Percentiles rank a stretch among this genome's conserved stretches.
phyloP scores from a whole-genome alignment of 2,888 invertebrate genomes.

The Caenorhabditis virilis region DNA sequence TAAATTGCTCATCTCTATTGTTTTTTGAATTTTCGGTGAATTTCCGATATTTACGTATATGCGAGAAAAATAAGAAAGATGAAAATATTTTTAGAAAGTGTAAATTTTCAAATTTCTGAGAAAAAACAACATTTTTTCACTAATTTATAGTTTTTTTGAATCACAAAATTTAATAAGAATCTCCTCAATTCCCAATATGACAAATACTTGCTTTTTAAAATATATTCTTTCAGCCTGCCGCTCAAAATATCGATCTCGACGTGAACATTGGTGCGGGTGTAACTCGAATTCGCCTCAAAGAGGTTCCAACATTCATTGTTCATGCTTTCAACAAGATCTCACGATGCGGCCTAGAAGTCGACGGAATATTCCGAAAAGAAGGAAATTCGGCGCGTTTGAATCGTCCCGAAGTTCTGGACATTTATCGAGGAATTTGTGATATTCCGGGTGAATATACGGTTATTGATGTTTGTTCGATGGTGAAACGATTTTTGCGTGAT shows the following conservation, averaged over 20 bases:
- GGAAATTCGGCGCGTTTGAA: conserved; percentile 46
- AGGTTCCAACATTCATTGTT: conserved; percentile 50
- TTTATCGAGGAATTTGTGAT: conserved; percentile 37
- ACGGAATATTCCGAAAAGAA: conserved; percentile 58
- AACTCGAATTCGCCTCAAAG: conserved; percentile 31
- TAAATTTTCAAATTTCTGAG: too few relatives aligned
- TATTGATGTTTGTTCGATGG: conserved; percentile 54
- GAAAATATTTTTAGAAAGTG: too few relatives aligned
- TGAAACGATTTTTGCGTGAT: conserved; percentile 56
- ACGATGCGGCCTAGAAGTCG: conserved; percentile 39
- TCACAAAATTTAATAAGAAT: too few relatives aligned
- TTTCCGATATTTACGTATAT: too few relatives aligned
- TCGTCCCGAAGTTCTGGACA: conserved; percentile 21
- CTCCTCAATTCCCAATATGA: conserved; percentile 20
- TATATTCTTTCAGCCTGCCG: conserved; percentile 11
- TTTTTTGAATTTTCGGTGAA: too few relatives aligned
- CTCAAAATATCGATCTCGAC: conserved; percentile 24
- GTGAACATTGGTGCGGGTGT: conserved; percentile 31
- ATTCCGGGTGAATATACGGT: conserved; percentile 50
- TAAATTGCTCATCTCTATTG: too few relatives aligned
- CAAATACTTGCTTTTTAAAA: conserved; percentile 5
- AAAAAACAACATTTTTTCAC: too few relatives aligned
- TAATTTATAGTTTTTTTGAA: too few relatives aligned
- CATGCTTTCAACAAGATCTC: conserved; percentile 52
- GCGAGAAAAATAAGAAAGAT: too few relatives aligned